Evolutionary conservation across 2,113 vertebrate genomes (phyloP).

Genomic region (Hassar affinis): DNA sequence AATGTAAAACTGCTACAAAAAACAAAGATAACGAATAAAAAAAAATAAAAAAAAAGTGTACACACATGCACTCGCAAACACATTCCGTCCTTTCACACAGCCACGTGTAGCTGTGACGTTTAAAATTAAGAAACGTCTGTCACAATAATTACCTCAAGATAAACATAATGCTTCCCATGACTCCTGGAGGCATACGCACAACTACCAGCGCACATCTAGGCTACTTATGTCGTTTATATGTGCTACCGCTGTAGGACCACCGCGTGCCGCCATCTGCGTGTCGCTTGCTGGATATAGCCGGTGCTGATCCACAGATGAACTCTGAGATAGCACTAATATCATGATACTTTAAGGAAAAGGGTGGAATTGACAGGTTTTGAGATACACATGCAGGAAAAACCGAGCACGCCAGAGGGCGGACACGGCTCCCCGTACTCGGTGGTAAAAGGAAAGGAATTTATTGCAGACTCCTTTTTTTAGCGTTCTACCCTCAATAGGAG

Average conservation of each 20-base stretch:
- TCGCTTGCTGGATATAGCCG: neutral
- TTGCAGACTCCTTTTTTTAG: constrained; percentile 62
- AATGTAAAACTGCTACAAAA: constrained; percentile 51
- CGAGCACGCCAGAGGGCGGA: constrained; percentile 46
- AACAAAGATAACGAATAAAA: constrained; percentile 30
- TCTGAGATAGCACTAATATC: constrained; percentile 22
- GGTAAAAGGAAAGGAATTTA: constrained; percentile 51
- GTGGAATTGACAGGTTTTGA: neutral
- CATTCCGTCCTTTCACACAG: constrained; percentile 33
- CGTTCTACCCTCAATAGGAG: neutral
- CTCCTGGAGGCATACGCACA: constrained; percentile 32
- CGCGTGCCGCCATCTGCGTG: neutral
- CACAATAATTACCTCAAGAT: constrained; percentile 17
- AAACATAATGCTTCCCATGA: constrained; percentile 16
- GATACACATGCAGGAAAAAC: constrained; percentile 57
- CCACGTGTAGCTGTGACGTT: constrained; percentile 13
- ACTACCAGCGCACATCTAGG: constrained; percentile 43
- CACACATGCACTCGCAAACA: constrained; percentile 26
- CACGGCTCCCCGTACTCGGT: neutral
- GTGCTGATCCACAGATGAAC: constrained; percentile 26
- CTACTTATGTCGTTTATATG: constrained; percentile 39
- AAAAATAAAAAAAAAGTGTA: constrained; percentile 42
- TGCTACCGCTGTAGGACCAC: constrained; percentile 43
- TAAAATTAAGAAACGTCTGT: constrained; percentile 16
- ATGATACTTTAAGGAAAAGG: constrained; percentile 4